Base-by-base conservation (phyloP, 2,113 vertebrate species). In the Struthidea cinerea region DNA sequence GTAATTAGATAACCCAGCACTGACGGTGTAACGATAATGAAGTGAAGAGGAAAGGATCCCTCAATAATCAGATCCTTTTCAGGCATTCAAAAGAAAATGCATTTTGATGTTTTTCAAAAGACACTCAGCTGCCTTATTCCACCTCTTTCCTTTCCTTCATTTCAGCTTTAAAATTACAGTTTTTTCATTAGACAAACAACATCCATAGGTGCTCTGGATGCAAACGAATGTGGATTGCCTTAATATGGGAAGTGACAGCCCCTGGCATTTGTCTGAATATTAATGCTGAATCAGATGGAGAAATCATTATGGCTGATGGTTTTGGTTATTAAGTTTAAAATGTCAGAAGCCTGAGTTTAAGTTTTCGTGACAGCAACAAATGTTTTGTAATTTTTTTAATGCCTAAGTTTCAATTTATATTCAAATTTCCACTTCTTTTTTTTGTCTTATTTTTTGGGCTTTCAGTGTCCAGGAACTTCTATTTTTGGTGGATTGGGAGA, bases 241-340 rank as follows among this genome's bases (percentile, higher is more conserved):
- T 97, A 93, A 96, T 94, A 95, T 94, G 93, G 95, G 82, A 96
- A 94, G 84, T 60, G 88, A 93, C 81, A 86, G 74, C 65, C 89
- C 70, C 77, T 79, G 82, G 94, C 47, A 22, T 93, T 88, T 87
- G 60, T 83, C 82, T 94, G 95, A 90, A 92, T 87, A 89, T 80
- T 93, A 95, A 95, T 93, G 76, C 59, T 92, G 65, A 87, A 93
- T 90, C 32, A 10, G 64, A 89, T n/a, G 42, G 73, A 94, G 93
- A 95, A 96, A 84, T 84, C 91, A 74, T 96, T 95, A 96, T 85
- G 69, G 84, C 91, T 73, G 76, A 80, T 97, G 87, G 16, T 46
- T 95, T 95, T 92, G 32, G 55, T 93, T 96, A 95, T 96, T 96
- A 94, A 92, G 65, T 95, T 71, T 94, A 87, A 97, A 95, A n/a